A percentile compares a stretch with the other conserved stretches of the same genome.
Conservation (phyloP, 2,113 vertebrate species). For the Echinops telfairi region DNA sequence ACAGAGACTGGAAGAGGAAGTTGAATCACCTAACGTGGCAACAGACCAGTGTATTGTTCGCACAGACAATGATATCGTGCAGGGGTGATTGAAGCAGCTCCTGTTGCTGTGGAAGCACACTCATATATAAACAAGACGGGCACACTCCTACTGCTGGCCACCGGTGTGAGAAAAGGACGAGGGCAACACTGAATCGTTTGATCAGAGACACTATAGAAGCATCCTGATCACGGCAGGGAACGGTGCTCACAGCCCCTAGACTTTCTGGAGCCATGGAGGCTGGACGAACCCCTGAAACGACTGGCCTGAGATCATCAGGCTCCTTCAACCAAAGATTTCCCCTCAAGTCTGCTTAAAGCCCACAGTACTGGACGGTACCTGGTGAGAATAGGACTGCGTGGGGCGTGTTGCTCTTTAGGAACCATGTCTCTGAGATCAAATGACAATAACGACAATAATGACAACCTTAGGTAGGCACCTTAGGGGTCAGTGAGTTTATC, state of each 20-base stretch:
- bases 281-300: neutral
- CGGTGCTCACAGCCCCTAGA: neutral
- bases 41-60: neutral
- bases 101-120: neutral
- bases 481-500: neutral
- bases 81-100: accelerated
- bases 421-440: neutral
- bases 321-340: neutral
- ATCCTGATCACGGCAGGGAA: neutral
- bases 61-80: accelerated
- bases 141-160: accelerated
- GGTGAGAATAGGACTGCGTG: too few species aligned
- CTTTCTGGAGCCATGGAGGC: neutral
- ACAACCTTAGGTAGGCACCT: neutral
- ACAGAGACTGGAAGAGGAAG: neutral
- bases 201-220: neutral
- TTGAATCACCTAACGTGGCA: neutral
- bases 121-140: neutral
- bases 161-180: neutral
- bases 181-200: neutral
- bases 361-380: neutral
- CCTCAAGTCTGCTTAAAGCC: neutral
- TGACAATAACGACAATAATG: neutral
- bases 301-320: neutral
- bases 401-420: neutral